Base-by-base conservation (phyloP, 2,113 vertebrate genomes). In the Pundamilia nyererei region DNA sequence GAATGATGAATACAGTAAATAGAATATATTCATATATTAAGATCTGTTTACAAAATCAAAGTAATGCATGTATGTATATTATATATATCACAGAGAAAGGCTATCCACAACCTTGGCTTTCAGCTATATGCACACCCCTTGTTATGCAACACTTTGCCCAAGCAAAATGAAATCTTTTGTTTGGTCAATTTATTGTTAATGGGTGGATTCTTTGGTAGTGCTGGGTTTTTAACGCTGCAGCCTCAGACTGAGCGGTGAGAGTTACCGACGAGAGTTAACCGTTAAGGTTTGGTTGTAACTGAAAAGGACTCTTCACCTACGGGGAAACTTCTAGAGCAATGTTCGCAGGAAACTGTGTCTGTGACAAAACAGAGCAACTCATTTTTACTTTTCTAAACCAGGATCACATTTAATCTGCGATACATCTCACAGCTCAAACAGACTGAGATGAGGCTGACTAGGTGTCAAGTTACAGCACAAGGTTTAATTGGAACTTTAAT, bases 1-100 rank as follows among this genome's bases (percentile, higher is more conserved):
- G 87, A 92, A 95, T 70, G 84, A 91, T 93, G 93, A 96, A 95
- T 92, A 90, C 94, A 94, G 93, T 95, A 89, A 93, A 94, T 94
- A 94, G 58, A 94, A 94, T 96, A 94, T 94, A 94, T 88, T 91
- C 85, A 95, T 96, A 96, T 96, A 97, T 96, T 96, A 96, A 93
- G 88, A 94, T 95, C 86, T 92, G 94, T 94, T 95, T 94, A 96
- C 94, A 96, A 95, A 95, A 95, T 94, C 87, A 95, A 86, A 95
- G 94, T 82, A 91, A 89, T 90, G 85, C 93, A 90, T 92, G 33
- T 68, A 21, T 51, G 29, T 94, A 92, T 92, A 89, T 38, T 90
- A 89, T 87, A 89, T 87, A 91, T 93, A 88, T 92, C 87, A 95
- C 93, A 94, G 93, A 95, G 88, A 95, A 95, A 95, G 92, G 94